Evolutionary conservation across 2,888 invertebrate species (phyloP).

Genomic region (Heliconius erato): DNA sequence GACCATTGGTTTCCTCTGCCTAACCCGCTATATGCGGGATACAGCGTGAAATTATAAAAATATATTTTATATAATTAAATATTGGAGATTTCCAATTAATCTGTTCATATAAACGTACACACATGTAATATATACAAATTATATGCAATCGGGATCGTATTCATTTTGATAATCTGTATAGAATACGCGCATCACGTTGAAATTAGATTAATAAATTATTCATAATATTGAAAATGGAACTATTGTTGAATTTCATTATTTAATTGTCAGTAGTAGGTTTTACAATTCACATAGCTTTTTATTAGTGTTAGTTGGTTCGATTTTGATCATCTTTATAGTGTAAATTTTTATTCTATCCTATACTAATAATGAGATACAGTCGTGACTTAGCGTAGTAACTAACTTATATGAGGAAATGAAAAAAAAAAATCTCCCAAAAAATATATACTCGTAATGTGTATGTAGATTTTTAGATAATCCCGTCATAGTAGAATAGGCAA

Average conservation of each 20-base stretch:
- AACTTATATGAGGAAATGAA: too few species aligned
- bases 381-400: too few species aligned
- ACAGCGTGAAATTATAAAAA: neutral
- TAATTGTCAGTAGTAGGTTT: too few species aligned
- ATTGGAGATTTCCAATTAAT: neutral
- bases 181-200: conserved; percentile 5
- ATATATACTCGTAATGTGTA: too few species aligned
- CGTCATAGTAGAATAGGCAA: too few species aligned
- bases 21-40: neutral
- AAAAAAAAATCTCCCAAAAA: too few species aligned
- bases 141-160: neutral
- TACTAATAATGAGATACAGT: too few species aligned
- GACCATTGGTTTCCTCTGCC: neutral
- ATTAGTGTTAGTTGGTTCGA: too few species aligned
- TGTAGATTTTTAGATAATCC: too few species aligned
- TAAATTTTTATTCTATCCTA: too few species aligned
- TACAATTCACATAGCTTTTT: too few species aligned
- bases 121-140: conserved; percentile 1
- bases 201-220: conserved; percentile 1
- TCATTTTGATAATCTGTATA: conserved; percentile 2
- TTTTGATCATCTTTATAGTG: too few species aligned
- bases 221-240: neutral
- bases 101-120: neutral
- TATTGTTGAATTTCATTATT: neutral
- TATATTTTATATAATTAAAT: neutral